A percentile compares a stretch with the other conserved stretches of the same genome.
Conservation (phyloP, 2,797 vertebrate genomes). For the Pteronotus mesoamericanus region DNA sequence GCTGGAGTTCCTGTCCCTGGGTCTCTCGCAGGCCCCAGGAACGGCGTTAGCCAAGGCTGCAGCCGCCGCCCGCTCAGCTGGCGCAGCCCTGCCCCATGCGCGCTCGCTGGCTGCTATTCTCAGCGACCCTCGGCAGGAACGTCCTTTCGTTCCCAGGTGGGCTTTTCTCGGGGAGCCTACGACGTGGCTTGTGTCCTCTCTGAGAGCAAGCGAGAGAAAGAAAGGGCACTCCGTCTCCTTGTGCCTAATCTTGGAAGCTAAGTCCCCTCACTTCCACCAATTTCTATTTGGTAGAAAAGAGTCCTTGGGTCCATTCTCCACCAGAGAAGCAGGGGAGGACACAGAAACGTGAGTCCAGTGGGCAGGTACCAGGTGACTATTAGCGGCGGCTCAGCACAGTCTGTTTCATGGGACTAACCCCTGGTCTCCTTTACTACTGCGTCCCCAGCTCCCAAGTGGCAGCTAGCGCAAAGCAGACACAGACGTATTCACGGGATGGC, state of each 20-base stretch:
- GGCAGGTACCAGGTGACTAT: not conserved
- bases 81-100: accelerated
- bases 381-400: not conserved
- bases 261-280: not conserved
- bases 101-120: too few relatives aligned
- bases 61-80: accelerated
- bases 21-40: not conserved
- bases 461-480: accelerated
- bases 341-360: accelerated
- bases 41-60: accelerated
- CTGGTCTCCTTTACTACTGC: accelerated
- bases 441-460: not conserved
- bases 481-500: accelerated
- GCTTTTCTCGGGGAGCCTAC: not conserved
- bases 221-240: accelerated
- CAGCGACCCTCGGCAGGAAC: too few relatives aligned
- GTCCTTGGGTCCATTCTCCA: too few relatives aligned
- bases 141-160: not conserved
- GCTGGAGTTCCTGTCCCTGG: accelerated
- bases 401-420: accelerated
- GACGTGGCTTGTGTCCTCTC: not conserved
- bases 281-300: not conserved
- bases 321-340: too few relatives aligned
- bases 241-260: too few relatives aligned
- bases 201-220: not conserved